A percentile compares a stretch with the other conserved stretches of the same genome.
Conservation (phyloP, 2,797 vertebrate species). For the Coracias cyanogaster region DNA sequence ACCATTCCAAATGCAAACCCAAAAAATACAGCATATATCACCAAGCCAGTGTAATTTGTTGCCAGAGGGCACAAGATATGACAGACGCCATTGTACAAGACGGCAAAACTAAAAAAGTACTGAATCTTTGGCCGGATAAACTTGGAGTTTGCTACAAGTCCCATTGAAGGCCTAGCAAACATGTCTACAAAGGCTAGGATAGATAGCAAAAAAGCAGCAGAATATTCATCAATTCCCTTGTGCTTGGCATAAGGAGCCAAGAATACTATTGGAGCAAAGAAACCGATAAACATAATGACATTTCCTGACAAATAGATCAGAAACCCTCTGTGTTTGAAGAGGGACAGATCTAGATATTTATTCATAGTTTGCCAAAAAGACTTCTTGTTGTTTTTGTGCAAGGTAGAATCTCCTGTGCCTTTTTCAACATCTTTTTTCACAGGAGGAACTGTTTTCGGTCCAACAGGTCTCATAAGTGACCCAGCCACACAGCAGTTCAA, state of each 20-base stretch:
- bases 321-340: conserved; percentile 96
- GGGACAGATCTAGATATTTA: conserved; percentile 90
- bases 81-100: conserved; percentile 93
- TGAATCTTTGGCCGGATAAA: conserved; percentile 92
- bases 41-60: conserved; percentile 86
- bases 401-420: not conserved
- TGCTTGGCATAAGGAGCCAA: conserved; percentile 94
- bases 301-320: conserved; percentile 96
- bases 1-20: conserved; percentile 98
- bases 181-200: conserved; percentile 96
- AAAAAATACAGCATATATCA: conserved; percentile 93
- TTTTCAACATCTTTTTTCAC: conserved; percentile 79
- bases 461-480: conserved; percentile 92
- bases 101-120: conserved; percentile 94
- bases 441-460: conserved; percentile 44
- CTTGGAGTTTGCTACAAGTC: conserved; percentile 91
- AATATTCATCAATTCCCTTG: conserved; percentile 93
- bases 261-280: conserved; percentile 96
- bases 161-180: conserved; percentile 93
- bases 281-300: conserved; percentile 95
- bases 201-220: conserved; percentile 92
- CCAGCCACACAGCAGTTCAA: conserved; percentile 95
- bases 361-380: conserved; percentile 81
- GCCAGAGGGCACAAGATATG: conserved; percentile 91
- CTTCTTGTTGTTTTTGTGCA: conserved; percentile 73